Conservation (phyloP, 1,140 invertebrate genomes). For the Bombus superbus region DNA sequence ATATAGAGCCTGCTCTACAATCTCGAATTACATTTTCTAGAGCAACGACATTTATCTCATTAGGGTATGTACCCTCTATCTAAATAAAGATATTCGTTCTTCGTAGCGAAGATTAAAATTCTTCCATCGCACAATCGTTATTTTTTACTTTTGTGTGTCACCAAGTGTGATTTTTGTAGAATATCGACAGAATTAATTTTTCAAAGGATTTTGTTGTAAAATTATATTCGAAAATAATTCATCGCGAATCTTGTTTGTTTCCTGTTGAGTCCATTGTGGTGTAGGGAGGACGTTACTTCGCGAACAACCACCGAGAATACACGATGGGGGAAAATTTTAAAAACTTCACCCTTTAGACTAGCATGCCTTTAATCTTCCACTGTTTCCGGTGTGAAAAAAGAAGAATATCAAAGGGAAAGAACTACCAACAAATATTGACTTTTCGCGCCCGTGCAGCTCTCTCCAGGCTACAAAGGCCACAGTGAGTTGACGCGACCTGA, state of each 20-base stretch:
- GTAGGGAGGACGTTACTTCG: not conserved
- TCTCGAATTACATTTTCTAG: not conserved
- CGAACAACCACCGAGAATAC: not conserved
- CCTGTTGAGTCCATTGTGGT: too few relatives aligned
- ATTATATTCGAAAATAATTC: not conserved
- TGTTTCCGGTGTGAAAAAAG: not conserved
- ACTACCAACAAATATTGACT: slow-evolving; percentile 28
- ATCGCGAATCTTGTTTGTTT: not conserved
- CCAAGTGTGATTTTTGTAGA: too few relatives aligned
- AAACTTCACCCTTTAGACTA: not conserved
- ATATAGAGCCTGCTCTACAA: not conserved
- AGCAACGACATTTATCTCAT: not conserved
- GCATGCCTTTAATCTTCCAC: not conserved
- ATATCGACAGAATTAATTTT: too few relatives aligned
- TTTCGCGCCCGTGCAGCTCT: not conserved
- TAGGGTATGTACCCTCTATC: too few relatives aligned
- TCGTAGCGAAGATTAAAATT: not conserved
- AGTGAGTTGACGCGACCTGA: not conserved
- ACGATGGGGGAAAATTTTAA: not conserved
- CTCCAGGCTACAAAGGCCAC: not conserved
- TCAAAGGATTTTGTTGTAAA: too few relatives aligned
- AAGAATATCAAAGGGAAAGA: not conserved
- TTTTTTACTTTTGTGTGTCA: too few relatives aligned
- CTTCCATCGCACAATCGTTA: not conserved
- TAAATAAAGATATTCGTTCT: not conserved